phyloP scores from a whole-genome alignment of 2,797 vertebrate species.

The Lithobates pipiens region DNA sequence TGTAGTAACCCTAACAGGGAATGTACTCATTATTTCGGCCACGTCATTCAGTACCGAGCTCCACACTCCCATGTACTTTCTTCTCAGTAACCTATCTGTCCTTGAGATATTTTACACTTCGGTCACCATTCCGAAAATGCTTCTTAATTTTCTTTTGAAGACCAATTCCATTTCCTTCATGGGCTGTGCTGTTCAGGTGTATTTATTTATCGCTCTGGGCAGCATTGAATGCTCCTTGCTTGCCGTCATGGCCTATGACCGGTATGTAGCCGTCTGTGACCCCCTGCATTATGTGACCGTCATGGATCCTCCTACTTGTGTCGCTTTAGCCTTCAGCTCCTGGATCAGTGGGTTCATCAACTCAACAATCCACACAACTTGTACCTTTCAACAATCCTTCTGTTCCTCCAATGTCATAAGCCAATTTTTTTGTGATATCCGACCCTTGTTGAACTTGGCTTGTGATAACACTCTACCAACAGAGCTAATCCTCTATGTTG shows the following conservation, averaged over 20 bases:
- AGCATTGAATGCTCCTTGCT: conserved; percentile 16
- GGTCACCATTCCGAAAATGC: conserved; percentile 29
- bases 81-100: conserved; percentile 8
- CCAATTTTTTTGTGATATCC: conserved; percentile 40
- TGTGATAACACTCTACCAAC: neutral
- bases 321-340: neutral
- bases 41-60: conserved; percentile 43
- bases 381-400: neutral
- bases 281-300: conserved; percentile 8
- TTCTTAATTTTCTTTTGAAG: neutral
- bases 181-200: conserved; percentile 3
- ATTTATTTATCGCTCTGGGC: conserved; percentile 17
- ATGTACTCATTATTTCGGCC: conserved; percentile 59
- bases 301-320: conserved; percentile 4
- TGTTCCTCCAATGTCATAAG: conserved; percentile 1
- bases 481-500: conserved; percentile 7
- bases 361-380: neutral
- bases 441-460: conserved; percentile 19
- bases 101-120: conserved; percentile 19
- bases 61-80: conserved; percentile 57
- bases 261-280: conserved; percentile 33
- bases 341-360: conserved; percentile 28
- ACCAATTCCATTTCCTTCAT: neutral
- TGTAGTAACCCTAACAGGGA: conserved; percentile 48
- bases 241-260: conserved; percentile 34